Evolutionary conservation across 2,113 vertebrate species (phyloP).

Genomic region (Parotia lawesii): DNA sequence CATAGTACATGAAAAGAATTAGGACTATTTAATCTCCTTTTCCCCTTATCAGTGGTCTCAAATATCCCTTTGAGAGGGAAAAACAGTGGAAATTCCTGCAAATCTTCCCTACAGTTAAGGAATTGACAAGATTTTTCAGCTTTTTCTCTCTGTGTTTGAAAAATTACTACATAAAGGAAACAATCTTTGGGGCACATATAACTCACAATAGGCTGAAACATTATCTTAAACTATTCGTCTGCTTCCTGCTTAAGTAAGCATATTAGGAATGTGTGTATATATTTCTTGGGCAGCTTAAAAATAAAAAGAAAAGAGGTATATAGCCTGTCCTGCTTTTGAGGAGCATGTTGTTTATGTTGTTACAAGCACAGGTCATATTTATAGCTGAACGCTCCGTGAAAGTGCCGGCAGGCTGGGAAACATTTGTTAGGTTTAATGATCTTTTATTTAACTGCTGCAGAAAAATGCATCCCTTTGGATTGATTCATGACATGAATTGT

Average conservation of each 20-base stretch:
- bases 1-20: constrained; percentile 6
- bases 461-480: constrained; percentile 18
- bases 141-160: constrained; percentile 19
- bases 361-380: constrained; percentile 34
- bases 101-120: constrained; percentile 34
- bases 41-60: constrained; percentile 34
- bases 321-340: neutral
- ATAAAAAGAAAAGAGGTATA: constrained; percentile 20
- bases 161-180: constrained; percentile 41
- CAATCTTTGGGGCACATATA: constrained; percentile 14
- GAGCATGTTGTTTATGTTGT: constrained; percentile 2
- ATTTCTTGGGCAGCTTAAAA: constrained; percentile 48
- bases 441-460: constrained; percentile 27
- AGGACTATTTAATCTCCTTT: constrained; percentile 37
- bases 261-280: constrained; percentile 43
- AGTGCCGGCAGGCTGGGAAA: constrained; percentile 32
- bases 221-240: constrained; percentile 55
- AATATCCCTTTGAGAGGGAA: constrained; percentile 25
- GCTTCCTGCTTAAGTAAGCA: constrained; percentile 65
- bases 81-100: constrained; percentile 10
- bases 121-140: constrained; percentile 48
- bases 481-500: constrained; percentile 40
- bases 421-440: constrained; percentile 41
- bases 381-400: neutral
- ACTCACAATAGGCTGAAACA: constrained; percentile 49